Evolutionary conservation across 2,888 invertebrate species (phyloP), one percentile per base, ranked within the genome.

Genomic region (Ectemnius lituratus): DNA sequence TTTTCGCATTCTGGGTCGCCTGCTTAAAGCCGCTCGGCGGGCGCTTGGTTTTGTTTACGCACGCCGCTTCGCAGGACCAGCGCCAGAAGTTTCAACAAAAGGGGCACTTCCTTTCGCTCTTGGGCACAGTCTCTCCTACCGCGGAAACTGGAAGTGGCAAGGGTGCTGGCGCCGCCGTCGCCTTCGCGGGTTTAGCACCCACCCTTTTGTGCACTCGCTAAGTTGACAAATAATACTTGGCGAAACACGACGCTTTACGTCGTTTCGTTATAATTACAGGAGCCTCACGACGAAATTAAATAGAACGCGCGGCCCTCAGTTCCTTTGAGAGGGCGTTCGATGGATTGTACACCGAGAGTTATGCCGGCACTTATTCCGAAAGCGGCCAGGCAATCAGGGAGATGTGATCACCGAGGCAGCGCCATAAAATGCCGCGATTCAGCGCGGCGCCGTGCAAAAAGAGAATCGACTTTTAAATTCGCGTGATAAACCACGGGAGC

Each of bases 261-360:
- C 82, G 85, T 85, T 83, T 82, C 84, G 70, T 67, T 74, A 81
- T 84, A 86, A 87, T 87, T 85, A 85, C 84, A 76, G 45, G 28
- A 76, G 75, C 78, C 79, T 76, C 79, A 84, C 82, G 80, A 76
- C 79, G 77, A 85, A 86, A 87, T 87, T 86, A 86, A 86, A 86
- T 87, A 76, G 81, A 76, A 80, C 8, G 8, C 37, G 8, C 5
- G 59, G 23, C 46, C 59, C 56, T 52, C 60, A 62, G 23, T 59
- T 23, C 66, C 62, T 52, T 66, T 57, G 37, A 37, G 52, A 18
- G 16, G 46, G 56, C 16, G 27, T 62, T 70, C 81, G 52, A 52
- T 52, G 47, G n/a, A 47, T 11, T 14, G 13, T 11, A 47, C 3
- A n/a, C 4, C 2, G 47, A 47, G 47, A n/a, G n/a, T 47, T n/a